Conservation (phyloP, 2,888 invertebrate species). For the Sussaba pulchella region DNA sequence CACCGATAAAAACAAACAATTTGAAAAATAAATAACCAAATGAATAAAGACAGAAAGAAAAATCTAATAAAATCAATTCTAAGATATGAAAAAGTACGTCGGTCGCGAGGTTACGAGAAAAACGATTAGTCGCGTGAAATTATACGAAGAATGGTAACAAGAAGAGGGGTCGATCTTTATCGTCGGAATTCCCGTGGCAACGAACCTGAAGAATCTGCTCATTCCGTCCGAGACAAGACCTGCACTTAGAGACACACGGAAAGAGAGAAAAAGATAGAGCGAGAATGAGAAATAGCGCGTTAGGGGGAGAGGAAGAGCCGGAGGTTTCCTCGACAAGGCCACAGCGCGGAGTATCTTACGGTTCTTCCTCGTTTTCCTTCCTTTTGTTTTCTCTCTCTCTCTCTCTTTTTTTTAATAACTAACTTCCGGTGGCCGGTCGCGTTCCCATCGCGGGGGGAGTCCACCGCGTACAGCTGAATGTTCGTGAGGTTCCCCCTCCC, state of each 20-base stretch:
- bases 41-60: background rate
- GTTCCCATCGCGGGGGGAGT: constrained; percentile 69
- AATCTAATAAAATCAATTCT: background rate
- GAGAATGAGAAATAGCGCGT: background rate
- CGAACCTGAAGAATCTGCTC: constrained; percentile 67
- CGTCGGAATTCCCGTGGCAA: constrained; percentile 65
- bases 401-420: constrained; percentile 79
- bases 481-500: constrained; percentile 59
- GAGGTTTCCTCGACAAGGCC: constrained; percentile 62
- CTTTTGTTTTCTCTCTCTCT: constrained; percentile 73
- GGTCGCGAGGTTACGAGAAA: background rate
- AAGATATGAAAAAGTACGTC: background rate
- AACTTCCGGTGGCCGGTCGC: constrained; percentile 76
- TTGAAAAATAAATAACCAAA: background rate
- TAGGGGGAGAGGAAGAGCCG: background rate
- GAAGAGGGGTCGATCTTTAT: constrained; percentile 60
- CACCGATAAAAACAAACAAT: background rate
- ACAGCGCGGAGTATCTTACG: constrained; percentile 58
- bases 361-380: constrained; percentile 63
- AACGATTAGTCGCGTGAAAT: constrained; percentile 21
- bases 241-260: background rate
- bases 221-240: constrained; percentile 34
- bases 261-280: background rate
- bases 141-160: constrained; percentile 50
- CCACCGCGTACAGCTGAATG: constrained; percentile 55